These are phyloP conservation scores for Pandion haliaetus DNA, from an alignment of 2,113 vertebrate genomes.

Conservation along the genomic window DNA sequence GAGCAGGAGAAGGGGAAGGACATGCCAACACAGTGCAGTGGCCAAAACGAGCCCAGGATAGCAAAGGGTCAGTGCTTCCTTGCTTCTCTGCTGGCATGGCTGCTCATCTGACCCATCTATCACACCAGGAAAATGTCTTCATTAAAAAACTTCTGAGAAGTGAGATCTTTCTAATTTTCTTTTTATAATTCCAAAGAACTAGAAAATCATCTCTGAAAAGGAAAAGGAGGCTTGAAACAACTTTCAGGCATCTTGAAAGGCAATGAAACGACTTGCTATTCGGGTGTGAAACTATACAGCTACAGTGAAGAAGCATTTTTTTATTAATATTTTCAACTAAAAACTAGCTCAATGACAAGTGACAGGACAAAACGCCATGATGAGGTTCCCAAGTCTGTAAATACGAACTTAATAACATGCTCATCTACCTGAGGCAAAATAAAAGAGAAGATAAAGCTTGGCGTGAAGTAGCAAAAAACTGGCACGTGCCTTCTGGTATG, in stretches of 20 bases:
- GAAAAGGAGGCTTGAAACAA: background rate
- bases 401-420: background rate
- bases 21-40: background rate
- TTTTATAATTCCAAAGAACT: background rate
- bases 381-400: background rate
- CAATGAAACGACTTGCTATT: background rate
- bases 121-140: background rate
- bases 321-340: background rate
- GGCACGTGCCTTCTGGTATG: background rate
- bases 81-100: background rate
- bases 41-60: background rate
- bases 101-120: background rate
- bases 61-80: background rate
- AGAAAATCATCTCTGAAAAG: background rate
- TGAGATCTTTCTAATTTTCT: background rate
- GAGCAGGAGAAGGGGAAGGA: background rate
- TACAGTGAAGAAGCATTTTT: background rate
- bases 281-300: background rate
- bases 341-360: background rate
- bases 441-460: background rate
- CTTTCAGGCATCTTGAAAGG: too few species aligned
- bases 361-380: background rate
- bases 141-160: background rate
- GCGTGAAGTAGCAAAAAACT: background rate
- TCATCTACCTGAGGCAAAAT: rapidly evolving